These are phyloP conservation scores for Notamacropus eugenii DNA, from an alignment of 2,797 vertebrate genomes.

Conservation along the genomic window DNA sequence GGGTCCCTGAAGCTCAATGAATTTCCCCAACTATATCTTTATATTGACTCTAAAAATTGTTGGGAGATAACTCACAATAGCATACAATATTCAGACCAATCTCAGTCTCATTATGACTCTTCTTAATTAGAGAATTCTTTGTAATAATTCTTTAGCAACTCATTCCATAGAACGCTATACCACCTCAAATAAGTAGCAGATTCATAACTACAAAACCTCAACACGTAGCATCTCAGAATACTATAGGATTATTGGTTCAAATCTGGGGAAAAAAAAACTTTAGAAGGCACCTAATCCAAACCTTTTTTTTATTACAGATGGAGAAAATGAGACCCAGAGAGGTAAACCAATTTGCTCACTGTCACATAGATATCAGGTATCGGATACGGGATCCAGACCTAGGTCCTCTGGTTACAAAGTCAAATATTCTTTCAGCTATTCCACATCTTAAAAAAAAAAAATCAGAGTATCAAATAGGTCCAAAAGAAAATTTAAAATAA, in stretches of 20 bases:
- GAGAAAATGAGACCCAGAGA: background rate
- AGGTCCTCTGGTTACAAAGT: background rate
- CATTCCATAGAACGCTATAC: slow-evolving; percentile 14
- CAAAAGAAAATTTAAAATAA: slow-evolving; percentile 38
- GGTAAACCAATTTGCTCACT: background rate
- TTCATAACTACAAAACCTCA: slow-evolving; percentile 27
- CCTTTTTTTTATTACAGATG: background rate
- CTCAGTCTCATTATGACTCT: slow-evolving; percentile 53
- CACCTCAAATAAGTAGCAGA: background rate
- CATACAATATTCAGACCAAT: slow-evolving; percentile 41
- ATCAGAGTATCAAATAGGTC: background rate
- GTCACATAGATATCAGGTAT: background rate
- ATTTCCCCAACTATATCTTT: slow-evolving; percentile 7
- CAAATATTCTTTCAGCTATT: background rate
- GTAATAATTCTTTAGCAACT: slow-evolving; percentile 13
- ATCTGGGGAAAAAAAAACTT: background rate
- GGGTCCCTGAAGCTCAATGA: background rate
- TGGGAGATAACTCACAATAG: slow-evolving; percentile 27
- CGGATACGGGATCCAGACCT: background rate
- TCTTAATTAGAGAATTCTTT: slow-evolving; percentile 50
- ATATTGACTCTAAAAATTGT: background rate
- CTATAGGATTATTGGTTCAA: background rate
- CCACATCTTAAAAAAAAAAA: background rate
- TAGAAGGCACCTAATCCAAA: background rate
- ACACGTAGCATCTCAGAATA: background rate